Evolutionary conservation across 2,113 vertebrate species (phyloP), one percentile per base, ranked within the genome.

Genomic region (Scytalopus superciliaris): DNA sequence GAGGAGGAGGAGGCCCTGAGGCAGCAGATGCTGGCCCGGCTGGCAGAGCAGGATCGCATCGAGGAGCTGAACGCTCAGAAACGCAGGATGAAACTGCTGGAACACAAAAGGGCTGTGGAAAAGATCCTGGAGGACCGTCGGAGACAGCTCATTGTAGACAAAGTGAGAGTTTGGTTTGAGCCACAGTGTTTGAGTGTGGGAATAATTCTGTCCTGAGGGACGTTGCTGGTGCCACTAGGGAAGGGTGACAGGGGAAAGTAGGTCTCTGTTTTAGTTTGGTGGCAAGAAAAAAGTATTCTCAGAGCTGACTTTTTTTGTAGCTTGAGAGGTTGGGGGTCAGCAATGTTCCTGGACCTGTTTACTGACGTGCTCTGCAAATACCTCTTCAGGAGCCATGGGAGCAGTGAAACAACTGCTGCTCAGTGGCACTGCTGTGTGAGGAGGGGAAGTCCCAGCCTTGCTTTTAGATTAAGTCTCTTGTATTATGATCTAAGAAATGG

Each of bases 1-100:
- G 98, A 99, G 19, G 98, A 99, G 73, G 99, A 99, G 30, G 98
- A 98, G 77, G 81, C 89, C 40, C 98, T 99, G 89, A 97, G 98
- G 52, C 97, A 97, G 59, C 95, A 73, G 19, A 98, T 98, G 98
- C 95, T 99, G 95, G 98, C 98, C 25, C 99, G 99, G 96, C 97
- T 99, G 57, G 99, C 99, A 0, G 99, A 99, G 95, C 99, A 99
- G 2, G 99, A 99, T 83, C 98, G 98, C 16, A 93, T 98, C 12
- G 99, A 99, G 84, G 98, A 99, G 97, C 98, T 99, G 99, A 99
- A 99, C 1, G 98, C 97, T 22, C 98, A 99, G 94, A 99, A 98
- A 57, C 97, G 96, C 9, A 98, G 99, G 64, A 98, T 99, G 98
- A 99, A 99, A 94, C 98, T 99, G 68, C 97, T 99, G 4, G 99